Conservation (phyloP, 2,797 vertebrate species). For the Psittacula derbiana region DNA sequence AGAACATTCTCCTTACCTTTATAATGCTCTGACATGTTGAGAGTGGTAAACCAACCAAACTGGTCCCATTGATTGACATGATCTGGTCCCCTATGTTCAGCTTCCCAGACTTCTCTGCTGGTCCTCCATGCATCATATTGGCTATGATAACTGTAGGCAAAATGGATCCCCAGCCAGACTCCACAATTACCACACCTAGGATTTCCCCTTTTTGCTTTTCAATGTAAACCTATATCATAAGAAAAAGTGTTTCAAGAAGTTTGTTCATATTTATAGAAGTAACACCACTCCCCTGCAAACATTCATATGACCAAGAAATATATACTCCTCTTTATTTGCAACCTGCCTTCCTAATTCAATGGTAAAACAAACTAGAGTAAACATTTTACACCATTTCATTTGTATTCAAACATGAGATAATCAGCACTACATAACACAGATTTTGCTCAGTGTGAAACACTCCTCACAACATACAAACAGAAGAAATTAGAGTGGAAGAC, state of each 20-base stretch:
- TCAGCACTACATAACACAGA: background rate
- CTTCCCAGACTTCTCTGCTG: slow-evolving; percentile 91
- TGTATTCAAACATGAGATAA: background rate
- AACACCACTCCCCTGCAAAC: fast-evolving
- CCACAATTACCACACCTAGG: slow-evolving; percentile 93
- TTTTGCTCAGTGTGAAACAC: background rate
- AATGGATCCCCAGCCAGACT: slow-evolving; percentile 98
- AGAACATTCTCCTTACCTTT: slow-evolving; percentile 80
- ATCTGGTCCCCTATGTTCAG: slow-evolving; percentile 97
- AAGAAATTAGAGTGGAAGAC: background rate
- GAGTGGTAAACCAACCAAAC: slow-evolving; percentile 92
- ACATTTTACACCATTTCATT: background rate
- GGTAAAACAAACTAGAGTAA: background rate
- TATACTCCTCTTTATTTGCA: background rate
- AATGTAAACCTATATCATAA: slow-evolving; percentile 84
- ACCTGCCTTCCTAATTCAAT: background rate
- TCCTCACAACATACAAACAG: background rate
- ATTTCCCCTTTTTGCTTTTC: slow-evolving; percentile 97
- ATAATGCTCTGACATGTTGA: slow-evolving; percentile 98
- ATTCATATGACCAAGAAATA: background rate
- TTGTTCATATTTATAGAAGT: background rate
- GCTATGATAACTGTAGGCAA: slow-evolving; percentile 96
- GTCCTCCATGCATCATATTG: slow-evolving; percentile 97
- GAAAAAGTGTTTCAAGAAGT: background rate
- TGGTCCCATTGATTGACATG: slow-evolving; percentile 98